A percentile compares a stretch with the other conserved stretches of the same genome.
Conservation (phyloP, 2,113 vertebrate species). For the Bos indicus region DNA sequence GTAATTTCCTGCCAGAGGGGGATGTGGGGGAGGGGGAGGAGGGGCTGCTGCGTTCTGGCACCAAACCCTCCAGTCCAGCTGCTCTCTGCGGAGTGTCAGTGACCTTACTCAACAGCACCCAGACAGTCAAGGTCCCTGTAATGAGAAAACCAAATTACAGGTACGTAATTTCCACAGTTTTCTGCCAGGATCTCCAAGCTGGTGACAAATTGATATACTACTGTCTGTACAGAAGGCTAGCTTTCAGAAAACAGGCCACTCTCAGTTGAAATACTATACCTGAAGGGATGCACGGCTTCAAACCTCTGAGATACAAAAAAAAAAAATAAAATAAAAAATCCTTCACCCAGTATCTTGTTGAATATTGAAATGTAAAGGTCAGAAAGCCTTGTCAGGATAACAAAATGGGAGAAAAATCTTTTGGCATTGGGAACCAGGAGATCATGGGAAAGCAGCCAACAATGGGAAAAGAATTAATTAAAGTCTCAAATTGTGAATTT, state of each 20-base stretch:
- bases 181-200: constrained; percentile 57
- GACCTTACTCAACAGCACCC: constrained; percentile 51
- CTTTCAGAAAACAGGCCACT: constrained; percentile 46
- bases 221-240: constrained; percentile 16
- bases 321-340: background rate
- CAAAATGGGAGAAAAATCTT: constrained; percentile 18
- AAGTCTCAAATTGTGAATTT: background rate
- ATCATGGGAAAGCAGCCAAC: background rate
- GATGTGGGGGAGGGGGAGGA: constrained; percentile 40
- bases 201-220: constrained; percentile 59
- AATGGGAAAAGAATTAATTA: background rate
- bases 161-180: constrained; percentile 52
- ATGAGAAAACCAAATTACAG: constrained; percentile 67
- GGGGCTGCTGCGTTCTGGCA: constrained; percentile 42
- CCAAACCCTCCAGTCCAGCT: constrained; percentile 57
- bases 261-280: constrained; percentile 24
- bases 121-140: constrained; percentile 47
- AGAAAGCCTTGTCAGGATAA: background rate
- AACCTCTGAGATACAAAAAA: constrained; percentile 29
- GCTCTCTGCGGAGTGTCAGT: constrained; percentile 43
- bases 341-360: constrained; percentile 29
- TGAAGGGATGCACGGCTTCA: constrained; percentile 14
- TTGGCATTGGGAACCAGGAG: background rate
- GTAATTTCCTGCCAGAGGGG: constrained; percentile 70
- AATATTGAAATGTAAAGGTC: background rate